Base-by-base conservation (phyloP, 2,888 invertebrate genomes). In the Hedychridium roseum region DNA sequence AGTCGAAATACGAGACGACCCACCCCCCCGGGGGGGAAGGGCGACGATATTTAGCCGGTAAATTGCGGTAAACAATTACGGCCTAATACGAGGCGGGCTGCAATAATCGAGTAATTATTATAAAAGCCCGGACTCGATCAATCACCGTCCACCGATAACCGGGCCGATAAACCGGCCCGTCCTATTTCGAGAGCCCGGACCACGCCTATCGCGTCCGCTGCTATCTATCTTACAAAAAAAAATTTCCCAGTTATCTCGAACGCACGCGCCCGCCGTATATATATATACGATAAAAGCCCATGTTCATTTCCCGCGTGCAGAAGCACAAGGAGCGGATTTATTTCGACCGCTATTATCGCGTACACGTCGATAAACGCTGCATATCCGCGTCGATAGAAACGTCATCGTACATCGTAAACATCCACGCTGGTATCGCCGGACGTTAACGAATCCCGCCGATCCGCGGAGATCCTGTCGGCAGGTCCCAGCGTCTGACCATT, bases 61-160 rank as follows among this genome's bases (percentile, higher is more conserved):
- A 72, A 69, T 71, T 67, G 58, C 63, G 51, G 58, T 52, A 60
- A 66, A 65, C 67, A 64, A 68, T 71, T 68, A 66, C 59, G 62
- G 54, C 53, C 61, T 67, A 68, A 70, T 73, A 69, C 52, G 50
- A 51, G 49, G 61, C n/a, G n/a, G n/a, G n/a, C n/a, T n/a, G n/a
- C n/a, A n/a, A 64, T 68, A 65, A 70, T 70, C 65, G 67, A 64
- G 69, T 67, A 76, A 77, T 77, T 73, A 75, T 72, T 74, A 67
- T 77, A 73, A 77, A 72, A 76, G 76, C 76, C 50, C 49, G 45
- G 30, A 47, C 51, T 60, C 70, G 69, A 77, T 76, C 75, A 75
- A 76, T 76, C 76, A 76, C 71, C 63, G 56, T 43, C 43, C 44
- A 44, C 44, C 59, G 70, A 71, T 72, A 70, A 68, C 60, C n/a